These are phyloP conservation scores for Pocillopora verrucosa DNA, from an alignment of 64 coral and sea anemone species.

Conservation along the genomic window DNA sequence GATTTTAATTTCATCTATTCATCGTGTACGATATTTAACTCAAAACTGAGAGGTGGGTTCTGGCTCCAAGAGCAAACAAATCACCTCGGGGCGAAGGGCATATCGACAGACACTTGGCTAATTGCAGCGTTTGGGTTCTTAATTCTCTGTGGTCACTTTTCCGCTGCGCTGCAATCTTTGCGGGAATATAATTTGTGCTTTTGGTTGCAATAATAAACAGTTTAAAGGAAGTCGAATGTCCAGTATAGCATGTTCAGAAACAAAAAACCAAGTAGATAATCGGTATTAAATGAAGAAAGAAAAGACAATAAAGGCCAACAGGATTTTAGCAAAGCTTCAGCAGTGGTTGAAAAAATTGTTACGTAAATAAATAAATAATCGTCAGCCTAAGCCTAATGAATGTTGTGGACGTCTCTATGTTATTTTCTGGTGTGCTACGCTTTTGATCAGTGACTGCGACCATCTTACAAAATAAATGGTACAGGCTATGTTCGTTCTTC, in stretches of 20 bases:
- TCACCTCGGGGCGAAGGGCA: not conserved
- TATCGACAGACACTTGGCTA: not conserved
- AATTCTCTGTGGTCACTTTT: not conserved
- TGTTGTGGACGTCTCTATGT: too few species aligned
- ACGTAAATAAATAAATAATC: too few species aligned
- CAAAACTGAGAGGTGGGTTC: not conserved
- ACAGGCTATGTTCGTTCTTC: too few species aligned
- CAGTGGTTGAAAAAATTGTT: too few species aligned
- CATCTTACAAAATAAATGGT: too few species aligned
- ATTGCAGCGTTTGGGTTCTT: not conserved
- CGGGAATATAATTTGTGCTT: not conserved
- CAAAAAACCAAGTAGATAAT: not conserved
- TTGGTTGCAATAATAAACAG: not conserved
- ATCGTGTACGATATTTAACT: constrained; percentile 12
- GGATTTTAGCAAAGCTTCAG: too few species aligned
- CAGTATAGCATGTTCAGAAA: not conserved
- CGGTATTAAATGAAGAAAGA: too few species aligned
- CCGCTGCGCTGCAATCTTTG: not conserved
- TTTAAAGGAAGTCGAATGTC: not conserved
- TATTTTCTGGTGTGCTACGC: too few species aligned
- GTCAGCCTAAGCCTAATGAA: too few species aligned
- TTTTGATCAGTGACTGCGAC: too few species aligned
- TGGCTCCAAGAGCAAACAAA: not conserved
- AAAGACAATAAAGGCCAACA: too few species aligned
- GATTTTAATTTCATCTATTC: not conserved